These are phyloP conservation scores for Philaenus spumarius DNA, from an alignment of 1,140 invertebrate genomes.

Conservation along the genomic window DNA sequence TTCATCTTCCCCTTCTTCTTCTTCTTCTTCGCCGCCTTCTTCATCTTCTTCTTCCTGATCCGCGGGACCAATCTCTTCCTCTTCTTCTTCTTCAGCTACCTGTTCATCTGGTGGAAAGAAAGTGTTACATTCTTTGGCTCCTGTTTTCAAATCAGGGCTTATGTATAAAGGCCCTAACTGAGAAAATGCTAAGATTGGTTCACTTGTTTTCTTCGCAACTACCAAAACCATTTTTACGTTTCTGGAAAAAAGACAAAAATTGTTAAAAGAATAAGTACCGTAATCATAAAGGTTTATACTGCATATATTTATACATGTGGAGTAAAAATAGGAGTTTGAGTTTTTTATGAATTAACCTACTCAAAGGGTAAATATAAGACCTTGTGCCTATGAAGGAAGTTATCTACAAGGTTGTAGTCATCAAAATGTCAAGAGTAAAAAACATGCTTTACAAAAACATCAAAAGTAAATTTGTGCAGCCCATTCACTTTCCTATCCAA, in stretches of 20 bases:
- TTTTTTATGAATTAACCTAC: no score
- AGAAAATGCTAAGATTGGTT: slow-evolving; percentile 30
- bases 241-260: slow-evolving; percentile 19
- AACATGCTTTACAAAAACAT: no score
- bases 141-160: slow-evolving; percentile 27
- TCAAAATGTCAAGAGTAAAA: no score
- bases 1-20: neutral
- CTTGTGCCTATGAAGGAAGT: no score
- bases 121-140: slow-evolving; percentile 27
- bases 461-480: no score
- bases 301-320: no score
- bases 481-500: no score
- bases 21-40: slow-evolving; percentile 3
- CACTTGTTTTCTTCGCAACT: slow-evolving; percentile 26
- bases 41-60: slow-evolving; percentile 11
- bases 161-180: slow-evolving; percentile 31
- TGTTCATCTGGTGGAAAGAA: slow-evolving; percentile 27
- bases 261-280: neutral
- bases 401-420: no score
- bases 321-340: no score
- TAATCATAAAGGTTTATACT: neutral
- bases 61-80: neutral
- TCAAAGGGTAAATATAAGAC: no score
- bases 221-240: slow-evolving; percentile 30
- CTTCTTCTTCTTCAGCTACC: neutral